Evolutionary conservation across 92 coral and sea anemone species (phyloP).

Genomic region (Hydrozoanthus gracilis): DNA sequence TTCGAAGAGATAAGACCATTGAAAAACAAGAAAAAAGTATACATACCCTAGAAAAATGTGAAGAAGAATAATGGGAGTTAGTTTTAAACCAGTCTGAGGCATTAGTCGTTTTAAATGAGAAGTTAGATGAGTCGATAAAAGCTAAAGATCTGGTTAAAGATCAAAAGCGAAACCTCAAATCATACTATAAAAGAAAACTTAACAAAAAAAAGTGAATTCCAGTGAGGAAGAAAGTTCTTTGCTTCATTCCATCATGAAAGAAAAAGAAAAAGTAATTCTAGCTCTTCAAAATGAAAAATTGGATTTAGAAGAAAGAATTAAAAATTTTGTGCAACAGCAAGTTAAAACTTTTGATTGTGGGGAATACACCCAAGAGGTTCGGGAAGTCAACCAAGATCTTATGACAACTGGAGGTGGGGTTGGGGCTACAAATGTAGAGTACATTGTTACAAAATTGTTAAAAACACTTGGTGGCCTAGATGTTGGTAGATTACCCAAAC

Average conservation of each 20-base stretch:
- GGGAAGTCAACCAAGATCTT: not conserved
- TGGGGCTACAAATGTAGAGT: slow-evolving; percentile 4
- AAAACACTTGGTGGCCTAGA: not conserved
- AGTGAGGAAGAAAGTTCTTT: slow-evolving; percentile 16
- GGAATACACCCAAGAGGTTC: not conserved
- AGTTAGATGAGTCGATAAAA: not conserved
- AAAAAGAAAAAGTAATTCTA: slow-evolving; percentile 12
- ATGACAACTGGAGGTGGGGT: slow-evolving; percentile 6
- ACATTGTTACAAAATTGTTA: not conserved
- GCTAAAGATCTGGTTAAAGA: not conserved
- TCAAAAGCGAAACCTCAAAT: not conserved
- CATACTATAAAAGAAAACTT: slow-evolving; percentile 8
- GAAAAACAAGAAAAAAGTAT: not conserved
- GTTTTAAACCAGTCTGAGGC: not conserved
- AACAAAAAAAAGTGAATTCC: slow-evolving; percentile 1
- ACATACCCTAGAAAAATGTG: not conserved
- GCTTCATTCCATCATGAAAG: slow-evolving; percentile 14
- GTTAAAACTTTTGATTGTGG: not conserved
- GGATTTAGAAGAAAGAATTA: not conserved
- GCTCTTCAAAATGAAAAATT: not conserved
- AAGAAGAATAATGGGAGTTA: not conserved
- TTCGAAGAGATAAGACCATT: not conserved
- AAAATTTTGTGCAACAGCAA: not conserved
- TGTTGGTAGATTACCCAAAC: not conserved
- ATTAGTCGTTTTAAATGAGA: not conserved